These are phyloP conservation scores for Cydia pomonella DNA, from an alignment of 1,140 invertebrate species.

Conservation along the genomic window DNA sequence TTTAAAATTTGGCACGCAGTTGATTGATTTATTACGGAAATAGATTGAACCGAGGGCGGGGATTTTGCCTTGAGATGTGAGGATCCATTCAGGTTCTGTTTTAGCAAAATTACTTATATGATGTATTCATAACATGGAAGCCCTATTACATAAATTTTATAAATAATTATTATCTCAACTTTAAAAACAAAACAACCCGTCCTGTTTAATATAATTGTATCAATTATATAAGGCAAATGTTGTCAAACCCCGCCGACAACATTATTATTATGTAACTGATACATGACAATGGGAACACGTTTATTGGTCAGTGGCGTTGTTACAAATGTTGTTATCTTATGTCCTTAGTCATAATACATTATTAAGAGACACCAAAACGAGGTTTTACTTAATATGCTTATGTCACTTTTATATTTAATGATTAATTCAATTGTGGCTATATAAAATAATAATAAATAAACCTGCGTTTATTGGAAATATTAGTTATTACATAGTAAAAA, in stretches of 20 bases:
- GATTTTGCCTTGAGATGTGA: not conserved
- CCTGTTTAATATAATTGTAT: slow-evolving; percentile 48
- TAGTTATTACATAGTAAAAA: too few relatives aligned
- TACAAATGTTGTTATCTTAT: not conserved
- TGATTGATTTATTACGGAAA: slow-evolving; percentile 50
- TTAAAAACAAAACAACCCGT: slow-evolving; percentile 44
- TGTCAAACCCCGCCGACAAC: slow-evolving; percentile 32
- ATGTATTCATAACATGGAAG: slow-evolving; percentile 5
- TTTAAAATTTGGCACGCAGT: slow-evolving; percentile 58
- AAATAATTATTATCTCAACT: slow-evolving; percentile 11
- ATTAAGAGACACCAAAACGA: too few relatives aligned
- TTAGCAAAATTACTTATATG: not conserved
- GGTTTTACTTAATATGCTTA: too few relatives aligned
- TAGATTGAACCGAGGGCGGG: slow-evolving; percentile 24
- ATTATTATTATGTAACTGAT: slow-evolving; percentile 26
- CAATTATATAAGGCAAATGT: slow-evolving; percentile 36
- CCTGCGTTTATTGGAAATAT: too few relatives aligned
- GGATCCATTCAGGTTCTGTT: not conserved
- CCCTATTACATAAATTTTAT: slow-evolving; percentile 42
- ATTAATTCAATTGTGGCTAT: too few relatives aligned
- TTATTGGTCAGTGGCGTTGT: slow-evolving; percentile 42
- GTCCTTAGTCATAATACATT: not conserved
- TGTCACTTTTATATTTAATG: too few relatives aligned
- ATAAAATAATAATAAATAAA: too few relatives aligned
- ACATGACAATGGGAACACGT: slow-evolving; percentile 41